Evolutionary conservation across 2,797 vertebrate species (phyloP), one percentile per base, ranked within the genome.

Genomic region (Enteromius argenteus): DNA sequence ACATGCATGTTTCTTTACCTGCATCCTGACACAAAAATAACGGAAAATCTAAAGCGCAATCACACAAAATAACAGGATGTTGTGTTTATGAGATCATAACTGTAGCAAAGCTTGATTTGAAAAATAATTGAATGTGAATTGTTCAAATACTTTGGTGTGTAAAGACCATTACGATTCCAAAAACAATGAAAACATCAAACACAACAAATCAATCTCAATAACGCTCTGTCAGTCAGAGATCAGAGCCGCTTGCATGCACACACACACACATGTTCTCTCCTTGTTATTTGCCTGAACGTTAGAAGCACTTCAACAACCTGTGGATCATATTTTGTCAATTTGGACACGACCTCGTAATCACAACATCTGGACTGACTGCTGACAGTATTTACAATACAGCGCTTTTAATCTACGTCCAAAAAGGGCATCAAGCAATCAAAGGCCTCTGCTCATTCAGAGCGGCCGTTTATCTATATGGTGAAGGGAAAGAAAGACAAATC

Each of bases 1-100:
- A 99, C 85, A 95, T 85, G 79, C 96, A 97, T 15, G 97, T 96
- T 80, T 99, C 97, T 91, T 92, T 97, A 89, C 97, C 97, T 85
- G 97, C 96, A 83, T 98, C 96, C 98, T 99, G 88, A 91, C 56
- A 90, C 84, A 90, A 73, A 85, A 68, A 81, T 51, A 83, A 58
- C 68, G 30, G 44, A 85, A 86, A 90, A 79, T 83, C 30, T 76
- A 17, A 72, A 78, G 44, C 21, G 1, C 44, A 81, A n/a, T 83
- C 79, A 88, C 19, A 77, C 15, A 53, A 42, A 75, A 23, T 27
- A 66, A 35, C 62, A 64, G 62, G 30, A 49, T 32, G 84, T 39
- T 53, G 13, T n/a, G 76, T 72, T 58, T 68, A 81, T 80, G 86
- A 80, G 73, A 46, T 84, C 64, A 60, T 49, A 44, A 60, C 15